Base-by-base conservation (phyloP, 2,888 invertebrate species). In the Myathropa florea region DNA sequence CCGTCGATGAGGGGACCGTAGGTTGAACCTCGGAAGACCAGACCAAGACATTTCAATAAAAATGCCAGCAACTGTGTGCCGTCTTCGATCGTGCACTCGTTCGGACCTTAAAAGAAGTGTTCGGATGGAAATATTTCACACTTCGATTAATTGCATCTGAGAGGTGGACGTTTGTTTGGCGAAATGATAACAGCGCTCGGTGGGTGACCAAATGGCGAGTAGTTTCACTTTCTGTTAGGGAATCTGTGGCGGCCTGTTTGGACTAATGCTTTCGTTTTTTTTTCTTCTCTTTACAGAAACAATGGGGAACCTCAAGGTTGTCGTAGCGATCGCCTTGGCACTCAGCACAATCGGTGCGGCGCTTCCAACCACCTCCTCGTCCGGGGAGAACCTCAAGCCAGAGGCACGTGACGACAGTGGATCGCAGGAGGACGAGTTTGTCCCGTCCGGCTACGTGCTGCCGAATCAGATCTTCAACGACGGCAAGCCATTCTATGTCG, bases 401-500 rank as follows among this genome's bases (percentile, higher is more conserved):
- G 92, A 92, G 87, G 92, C 92, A 4, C 90, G 92, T 3, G 89
- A 83, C 75, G 89, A 90, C n/a, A 80, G 85, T 28, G 88, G 86
- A 9, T 91, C 90, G 4, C 91, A 90, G 26, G 92, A 92, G 53
- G 92, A 92, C 14, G 91, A 92, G 12, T 81, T 92, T 2, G 91
- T 92, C 39, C 90, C 92, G 0, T 90, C 89, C 21, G 91, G 91
- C 39, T 93, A 92, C 77, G 91, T 93, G 36, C 88, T 93, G 9
- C 94, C 94, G 14, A 94, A 94, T 89, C 94, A 93, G 89, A 94
- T 94, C 57, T 95, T 95, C 90, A 95, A 95, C 90, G 94, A 95
- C 83, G 95, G 95, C 18, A 95, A 95, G 89, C 95, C 96, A 0
- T 96, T 96, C 90, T 95, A 95, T 78, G 93, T 95, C 6, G 95